Conservation (phyloP, 2,113 vertebrate species). For the Eulacestoma nigropectus region DNA sequence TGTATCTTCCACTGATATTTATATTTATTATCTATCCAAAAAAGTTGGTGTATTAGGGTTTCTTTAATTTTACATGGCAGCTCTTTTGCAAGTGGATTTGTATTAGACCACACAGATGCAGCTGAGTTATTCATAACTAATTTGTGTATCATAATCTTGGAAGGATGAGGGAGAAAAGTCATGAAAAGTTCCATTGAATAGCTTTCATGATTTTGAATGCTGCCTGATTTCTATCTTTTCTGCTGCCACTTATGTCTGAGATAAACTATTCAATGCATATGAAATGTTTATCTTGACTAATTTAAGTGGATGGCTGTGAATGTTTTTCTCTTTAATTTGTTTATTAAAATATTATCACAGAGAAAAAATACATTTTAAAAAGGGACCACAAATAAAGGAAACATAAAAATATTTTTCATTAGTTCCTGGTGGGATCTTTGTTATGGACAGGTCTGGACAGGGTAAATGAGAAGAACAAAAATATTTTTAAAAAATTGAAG, state of each 20-base stretch:
- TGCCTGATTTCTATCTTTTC: neutral
- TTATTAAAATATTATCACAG: neutral
- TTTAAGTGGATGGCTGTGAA: neutral
- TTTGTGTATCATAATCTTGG: conserved; percentile 43
- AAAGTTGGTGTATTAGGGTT: neutral
- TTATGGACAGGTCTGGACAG: neutral
- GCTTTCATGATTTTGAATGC: neutral
- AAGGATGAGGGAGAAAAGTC: neutral
- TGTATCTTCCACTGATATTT: neutral
- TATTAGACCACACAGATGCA: conserved; percentile 37
- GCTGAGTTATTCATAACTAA: conserved; percentile 51
- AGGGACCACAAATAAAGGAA: neutral
- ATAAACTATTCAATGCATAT: neutral
- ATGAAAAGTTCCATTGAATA: conserved; percentile 15
- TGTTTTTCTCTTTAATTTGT: neutral
- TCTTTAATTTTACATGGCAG: conserved; percentile 26
- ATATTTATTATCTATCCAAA: neutral
- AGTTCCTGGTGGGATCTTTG: conserved; percentile 9
- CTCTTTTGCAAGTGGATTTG: conserved; percentile 25
- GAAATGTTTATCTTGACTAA: conserved; percentile 21
- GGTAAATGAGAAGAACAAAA: conserved; percentile 16
- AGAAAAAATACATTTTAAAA: neutral
- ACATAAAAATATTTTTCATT: neutral
- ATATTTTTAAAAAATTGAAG: conserved; percentile 12
- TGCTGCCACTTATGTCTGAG: neutral